Evolutionary conservation across 2,888 invertebrate species (phyloP), one percentile per base, ranked within the genome.

Genomic region (Microchrysa polita): DNA sequence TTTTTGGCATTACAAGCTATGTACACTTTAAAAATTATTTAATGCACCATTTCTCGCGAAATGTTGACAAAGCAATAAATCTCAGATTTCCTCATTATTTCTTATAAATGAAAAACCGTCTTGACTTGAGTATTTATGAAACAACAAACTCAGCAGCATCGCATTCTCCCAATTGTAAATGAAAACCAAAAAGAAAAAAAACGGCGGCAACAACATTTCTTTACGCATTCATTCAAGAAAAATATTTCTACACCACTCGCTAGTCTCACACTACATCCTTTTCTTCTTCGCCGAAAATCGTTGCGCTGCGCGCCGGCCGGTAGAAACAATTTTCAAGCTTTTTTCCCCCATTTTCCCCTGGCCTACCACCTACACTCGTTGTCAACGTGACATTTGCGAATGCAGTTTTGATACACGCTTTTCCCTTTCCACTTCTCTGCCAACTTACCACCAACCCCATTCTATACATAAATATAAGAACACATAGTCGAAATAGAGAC

Each of bases 171-270:
- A 16, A 10, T n/a, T 5, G 55, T 16, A 55, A 20, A 55, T 55
- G 4, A 55, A 5, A 55, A 16, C 52, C n/a, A n/a, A 42, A 42
- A 12, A n/a, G 12, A 48, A 48, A 10, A n/a, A 48, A 48, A 10
- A 55, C 20, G n/a, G 23, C 14, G 20, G 20, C 44, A 65, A 48
- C 65, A 65, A 48, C 44, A 12, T 5, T 65, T 48, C 22, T 16
- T 48, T 48, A 65, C 48, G 20, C 65, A 65, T 65, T 65, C 48
- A 65, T 65, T 65, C 65, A 65, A 22, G 44, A n/a, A n/a, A 65
- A 65, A 65, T 44, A 1, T 14, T 44, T 16, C 20, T 27, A 60
- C 44, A 18, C 10, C 48, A 48, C 23, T 2, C 48, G 14, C 4
- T 48, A 7, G 20, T 48, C 34, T 20, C 22, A 9, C 10, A 44